Evolutionary conservation across 1,140 invertebrate genomes (phyloP).

Genomic region (Philotrypesis tridentata): DNA sequence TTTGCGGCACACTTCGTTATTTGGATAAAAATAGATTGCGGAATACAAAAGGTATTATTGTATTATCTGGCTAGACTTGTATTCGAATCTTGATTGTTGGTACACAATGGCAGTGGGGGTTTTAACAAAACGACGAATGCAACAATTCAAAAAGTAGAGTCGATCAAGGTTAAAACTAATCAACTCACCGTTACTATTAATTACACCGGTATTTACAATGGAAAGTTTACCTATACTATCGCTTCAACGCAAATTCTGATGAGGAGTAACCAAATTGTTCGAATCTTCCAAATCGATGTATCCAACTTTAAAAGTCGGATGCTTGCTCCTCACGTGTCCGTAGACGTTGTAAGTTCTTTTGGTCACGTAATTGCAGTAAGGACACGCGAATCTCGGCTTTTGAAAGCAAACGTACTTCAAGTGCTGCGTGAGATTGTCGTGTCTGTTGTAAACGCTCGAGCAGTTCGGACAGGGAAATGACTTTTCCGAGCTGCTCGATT

Average conservation of each 20-base stretch:
- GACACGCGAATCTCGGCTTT: constrained; percentile 73
- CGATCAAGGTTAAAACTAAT: no score
- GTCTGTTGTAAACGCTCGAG: constrained; percentile 72
- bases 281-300: constrained; percentile 41
- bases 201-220: not conserved
- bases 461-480: constrained; percentile 76
- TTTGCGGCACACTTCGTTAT: no score
- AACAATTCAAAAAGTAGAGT: no score
- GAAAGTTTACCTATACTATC: not conserved
- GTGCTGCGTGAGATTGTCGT: constrained; percentile 74
- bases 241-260: constrained; percentile 2
- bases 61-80: not conserved
- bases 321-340: constrained; percentile 54
- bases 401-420: constrained; percentile 71
- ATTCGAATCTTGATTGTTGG: not conserved
- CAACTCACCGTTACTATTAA: no score
- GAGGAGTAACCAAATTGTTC: constrained; percentile 38
- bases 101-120: no score
- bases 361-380: constrained; percentile 63
- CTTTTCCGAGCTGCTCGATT: constrained; percentile 44
- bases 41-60: not conserved
- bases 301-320: constrained; percentile 32
- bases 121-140: no score
- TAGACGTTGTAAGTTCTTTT: constrained; percentile 58
- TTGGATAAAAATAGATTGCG: not conserved